Evolutionary conservation across 2,113 vertebrate genomes (phyloP), one percentile per base, ranked within the genome.

Genomic region (Cervus canadensis): DNA sequence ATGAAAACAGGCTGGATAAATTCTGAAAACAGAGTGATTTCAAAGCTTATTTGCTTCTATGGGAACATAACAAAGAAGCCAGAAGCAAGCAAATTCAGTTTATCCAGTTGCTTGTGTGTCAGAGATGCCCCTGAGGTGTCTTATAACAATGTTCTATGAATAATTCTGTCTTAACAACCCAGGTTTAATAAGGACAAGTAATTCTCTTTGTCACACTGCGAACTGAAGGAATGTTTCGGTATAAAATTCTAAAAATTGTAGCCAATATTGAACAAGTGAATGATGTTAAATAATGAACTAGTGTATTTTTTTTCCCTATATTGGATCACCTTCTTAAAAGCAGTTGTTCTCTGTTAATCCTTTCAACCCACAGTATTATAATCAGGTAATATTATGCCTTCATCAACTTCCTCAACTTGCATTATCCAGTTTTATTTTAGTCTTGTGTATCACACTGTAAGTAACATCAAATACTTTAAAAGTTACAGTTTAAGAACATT

Each of bases 21-120:
- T 96, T 96, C 67, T 50, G 52, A 86, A 94, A 96, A 88, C 71
- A n/a, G n/a, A 59, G 78, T 94, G 52, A 95, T 64, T 94, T 95
- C n/a, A 95, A 96, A 96, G n/a, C n/a, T n/a, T n/a, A n/a, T n/a
- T n/a, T n/a, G 57, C 87, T 98, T 87, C 97, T 97, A 91, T 97
- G 59, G 79, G 87, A 98, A 91, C 92, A 97, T 94, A 92, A 30
- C 23, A 59, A 10, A 64, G 13, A 78, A 83, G 67, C 21, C 84
- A 94, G 95, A 81, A 92, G 54, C 36, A 76, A 96, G 2, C 67
- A 94, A 74, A 95, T 19, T 83, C 94, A 89, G 11, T 33, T 82
- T 94, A 67, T 87, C 43, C 60, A 74, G 25, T 76, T 74, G 25
- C 52, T 74, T 94, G 7, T 67, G 14, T 88, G 33, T 96, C 21